Base-by-base conservation (phyloP, 2,113 vertebrate species). In the Tachysurus vachellii region DNA sequence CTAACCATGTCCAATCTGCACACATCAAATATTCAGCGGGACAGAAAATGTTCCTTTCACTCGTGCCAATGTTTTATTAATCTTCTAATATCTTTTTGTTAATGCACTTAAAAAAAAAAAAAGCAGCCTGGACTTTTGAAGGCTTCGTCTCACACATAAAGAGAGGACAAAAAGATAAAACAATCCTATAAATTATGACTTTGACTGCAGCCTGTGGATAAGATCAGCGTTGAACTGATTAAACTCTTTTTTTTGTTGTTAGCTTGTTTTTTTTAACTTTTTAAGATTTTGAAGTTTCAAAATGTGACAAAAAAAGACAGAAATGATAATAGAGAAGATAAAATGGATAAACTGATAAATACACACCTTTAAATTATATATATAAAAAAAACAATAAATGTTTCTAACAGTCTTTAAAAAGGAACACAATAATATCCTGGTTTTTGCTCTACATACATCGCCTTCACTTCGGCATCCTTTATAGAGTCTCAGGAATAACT, bases 21-120 rank as follows among this genome's bases (percentile, higher is more conserved):
- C 54, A 26, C 42, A 83, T 83, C 68, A 87, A 87, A 87, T 82
- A 87, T 83, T 82, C 66, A 87, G 68, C 57, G 23, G 80, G 36
- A n/a, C 6, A 26, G 44, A 59, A 73, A 87, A 83, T 61, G 71
- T 59, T 82, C 79, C 66, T 31, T 64, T 75, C 31, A 6, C 53
- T 75, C 28, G 17, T 62, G 14, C 42, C 0, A 5, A 87, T 87
- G 86, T 87, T 87, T 83, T 83, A 87, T 87, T 87, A 36, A 83
- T 53, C 73, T 66, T 75, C 28, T 59, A 31, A 76, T 83, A 76
- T 61, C 54, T 79, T 56, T n/a, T 11, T 31, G 17, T 31, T 56
- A 44, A 62, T 31, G 19, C 64, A 26, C 36, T 44, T 56, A 50
- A 21, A n/a, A 82, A 31, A 13, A 17, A 3, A 5, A 8, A 75